Conservation (phyloP, 1,140 invertebrate species). For the Colletes gigas region DNA sequence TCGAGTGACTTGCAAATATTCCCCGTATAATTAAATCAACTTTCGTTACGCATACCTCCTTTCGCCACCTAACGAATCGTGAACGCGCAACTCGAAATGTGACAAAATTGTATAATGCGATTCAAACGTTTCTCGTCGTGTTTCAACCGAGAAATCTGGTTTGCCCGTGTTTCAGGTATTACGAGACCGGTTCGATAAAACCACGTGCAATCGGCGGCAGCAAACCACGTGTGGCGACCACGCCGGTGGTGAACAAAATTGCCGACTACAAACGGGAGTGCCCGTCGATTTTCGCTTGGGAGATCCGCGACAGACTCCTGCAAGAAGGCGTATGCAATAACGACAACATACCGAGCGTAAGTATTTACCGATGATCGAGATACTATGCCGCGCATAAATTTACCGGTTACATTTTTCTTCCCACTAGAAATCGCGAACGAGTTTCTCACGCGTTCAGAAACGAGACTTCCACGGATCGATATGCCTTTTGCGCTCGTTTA, state of each 20-base stretch:
- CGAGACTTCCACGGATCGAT: too few relatives aligned
- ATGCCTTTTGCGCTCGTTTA: too few relatives aligned
- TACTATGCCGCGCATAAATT: too few relatives aligned
- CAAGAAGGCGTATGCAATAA: constrained; percentile 98
- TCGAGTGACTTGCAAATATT: too few relatives aligned
- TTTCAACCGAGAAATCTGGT: neutral
- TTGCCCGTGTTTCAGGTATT: constrained; percentile 87
- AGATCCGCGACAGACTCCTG: constrained; percentile 96
- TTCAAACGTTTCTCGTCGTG: neutral
- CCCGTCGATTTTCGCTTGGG: constrained; percentile 99
- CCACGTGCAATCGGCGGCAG: constrained; percentile 97
- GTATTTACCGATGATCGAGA: constrained; percentile 79
- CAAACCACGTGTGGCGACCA: constrained; percentile 97
- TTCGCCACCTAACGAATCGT: neutral
- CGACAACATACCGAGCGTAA: constrained; percentile 99
- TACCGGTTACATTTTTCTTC: too few relatives aligned
- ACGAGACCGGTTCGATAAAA: constrained; percentile 98
- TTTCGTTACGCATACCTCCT: neutral
- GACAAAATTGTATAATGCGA: neutral
- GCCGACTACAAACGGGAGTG: constrained; percentile 97
- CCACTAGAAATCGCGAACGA: too few relatives aligned
- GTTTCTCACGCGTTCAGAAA: too few relatives aligned
- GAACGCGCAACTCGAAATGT: neutral
- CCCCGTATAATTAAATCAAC: too few relatives aligned
- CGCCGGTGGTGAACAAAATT: constrained; percentile 96